Percentiles rank a stretch among this genome's conserved stretches.
phyloP scores from a whole-genome alignment of 2,797 vertebrate genomes.

The Acanthurus tractus region DNA sequence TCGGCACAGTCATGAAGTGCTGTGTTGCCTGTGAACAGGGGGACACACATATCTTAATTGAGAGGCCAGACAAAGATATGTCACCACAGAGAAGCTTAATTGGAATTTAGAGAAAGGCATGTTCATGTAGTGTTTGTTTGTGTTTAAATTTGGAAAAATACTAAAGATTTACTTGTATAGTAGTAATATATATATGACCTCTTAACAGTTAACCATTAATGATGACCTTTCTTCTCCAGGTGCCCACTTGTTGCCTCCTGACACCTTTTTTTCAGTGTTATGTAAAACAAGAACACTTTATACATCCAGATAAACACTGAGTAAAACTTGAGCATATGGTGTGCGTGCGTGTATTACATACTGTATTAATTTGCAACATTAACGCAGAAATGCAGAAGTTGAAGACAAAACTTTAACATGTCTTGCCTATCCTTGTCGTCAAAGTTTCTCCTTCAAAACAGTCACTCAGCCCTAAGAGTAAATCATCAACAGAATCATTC shows the following conservation, averaged over 20 bases:
- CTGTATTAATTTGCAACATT: background rate
- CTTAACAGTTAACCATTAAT: background rate
- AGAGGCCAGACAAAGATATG: background rate
- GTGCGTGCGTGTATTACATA: background rate
- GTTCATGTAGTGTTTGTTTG: background rate
- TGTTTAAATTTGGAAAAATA: background rate
- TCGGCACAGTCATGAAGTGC: constrained; percentile 98
- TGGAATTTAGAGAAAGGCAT: background rate
- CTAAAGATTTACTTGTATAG: background rate
- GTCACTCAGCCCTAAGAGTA: background rate
- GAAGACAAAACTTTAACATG: background rate
- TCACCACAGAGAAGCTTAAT: background rate
- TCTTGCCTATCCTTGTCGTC: background rate
- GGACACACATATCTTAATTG: background rate
- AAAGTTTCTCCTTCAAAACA: constrained; percentile 8
- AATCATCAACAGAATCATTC: constrained; percentile 8
- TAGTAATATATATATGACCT: background rate
- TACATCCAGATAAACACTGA: background rate
- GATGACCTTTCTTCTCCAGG: background rate
- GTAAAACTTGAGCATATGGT: background rate
- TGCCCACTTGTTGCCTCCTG: background rate
- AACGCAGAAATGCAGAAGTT: background rate
- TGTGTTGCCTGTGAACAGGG: constrained; percentile 90
- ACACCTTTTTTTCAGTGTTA: background rate
- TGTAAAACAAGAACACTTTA: background rate